phyloP scores from a whole-genome alignment of 1,140 invertebrate genomes.

The Zaprionus lachaisei region DNA sequence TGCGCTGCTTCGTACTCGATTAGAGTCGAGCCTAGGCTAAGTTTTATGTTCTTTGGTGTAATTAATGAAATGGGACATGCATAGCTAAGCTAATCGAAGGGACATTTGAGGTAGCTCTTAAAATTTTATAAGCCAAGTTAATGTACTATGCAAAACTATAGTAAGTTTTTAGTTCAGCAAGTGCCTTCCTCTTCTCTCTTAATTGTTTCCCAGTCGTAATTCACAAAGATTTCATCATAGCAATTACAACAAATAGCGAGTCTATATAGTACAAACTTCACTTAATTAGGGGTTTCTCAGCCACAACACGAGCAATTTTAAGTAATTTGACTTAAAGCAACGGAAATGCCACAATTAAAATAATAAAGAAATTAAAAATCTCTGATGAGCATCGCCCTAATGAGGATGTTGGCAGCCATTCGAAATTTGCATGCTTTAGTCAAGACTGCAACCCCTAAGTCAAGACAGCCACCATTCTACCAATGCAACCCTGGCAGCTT shows the following conservation, averaged over 20 bases:
- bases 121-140: not conserved
- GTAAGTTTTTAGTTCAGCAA: not conserved
- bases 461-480: slow-evolving; percentile 10
- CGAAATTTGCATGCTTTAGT: slow-evolving; percentile 2
- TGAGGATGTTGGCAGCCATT: slow-evolving; percentile 12
- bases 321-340: slow-evolving; percentile 38
- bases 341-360: slow-evolving; percentile 58
- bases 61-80: slow-evolving; percentile 40
- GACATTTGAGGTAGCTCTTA: not conserved
- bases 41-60: slow-evolving; percentile 42
- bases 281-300: not conserved
- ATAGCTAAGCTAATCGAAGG: slow-evolving; percentile 39
- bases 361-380: slow-evolving; percentile 23
- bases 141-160: too few species aligned
- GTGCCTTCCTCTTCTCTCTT: not conserved
- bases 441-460: slow-evolving; percentile 18
- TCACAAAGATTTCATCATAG: not conserved
- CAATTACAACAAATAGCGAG: not conserved
- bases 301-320: not conserved
- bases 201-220: not conserved
- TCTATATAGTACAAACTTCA: not conserved
- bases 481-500: slow-evolving; percentile 20
- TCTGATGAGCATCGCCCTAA: slow-evolving; percentile 12
- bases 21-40: slow-evolving; percentile 12
- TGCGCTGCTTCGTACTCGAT: slow-evolving; percentile 44